Evolutionary conservation across 1,140 invertebrate species (phyloP), one percentile per base, ranked within the genome.

Genomic region (Lucilia cuprina): DNA sequence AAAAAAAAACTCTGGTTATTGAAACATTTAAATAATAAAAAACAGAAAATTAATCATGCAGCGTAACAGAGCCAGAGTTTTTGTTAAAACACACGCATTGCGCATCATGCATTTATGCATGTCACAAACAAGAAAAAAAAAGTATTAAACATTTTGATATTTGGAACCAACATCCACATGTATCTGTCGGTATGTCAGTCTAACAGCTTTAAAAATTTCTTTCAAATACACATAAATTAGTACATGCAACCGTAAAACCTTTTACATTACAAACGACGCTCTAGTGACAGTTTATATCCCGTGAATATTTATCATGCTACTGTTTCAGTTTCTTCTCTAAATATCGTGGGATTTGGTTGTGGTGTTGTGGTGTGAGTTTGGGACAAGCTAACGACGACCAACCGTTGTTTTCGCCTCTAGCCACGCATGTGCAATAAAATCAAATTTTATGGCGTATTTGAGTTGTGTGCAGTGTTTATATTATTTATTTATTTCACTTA

Each of bases 371-470:
- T 41, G 5, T 41, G 41, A 41, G 41, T 10, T n/a, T 41, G 41
- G 41, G 7, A 41, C 41, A 7, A 41, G 41, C 25, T 3, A 3
- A 30, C 25, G 25, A 30, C 25, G 25, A 41, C 41, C 41, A 41
- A 41, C 10, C 5, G 41, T 41, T 41, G n/a, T 60, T 60, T 60
- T 60, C n/a, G 65, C 65, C 65, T 70, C 21, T 70, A 19, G 65
- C 65, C 65, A 70, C 65, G 65, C 65, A 70, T 70, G 65, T 21
- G n/a, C 19, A 70, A 70, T 70, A 70, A 70, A 70, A 70, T 21
- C 65, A 70, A 70, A 70, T 21, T 70, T 70, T 70, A 70, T 70
- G 65, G n/a, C 65, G 21, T 70, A 70, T 70, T 70, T 70, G 65
- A 21, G 65, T 21, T 70, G 19, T 70, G 65, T 21, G n/a, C 25